Conservation (phyloP, 2,113 vertebrate genomes). For the Protobothrops flavoviridis region DNA sequence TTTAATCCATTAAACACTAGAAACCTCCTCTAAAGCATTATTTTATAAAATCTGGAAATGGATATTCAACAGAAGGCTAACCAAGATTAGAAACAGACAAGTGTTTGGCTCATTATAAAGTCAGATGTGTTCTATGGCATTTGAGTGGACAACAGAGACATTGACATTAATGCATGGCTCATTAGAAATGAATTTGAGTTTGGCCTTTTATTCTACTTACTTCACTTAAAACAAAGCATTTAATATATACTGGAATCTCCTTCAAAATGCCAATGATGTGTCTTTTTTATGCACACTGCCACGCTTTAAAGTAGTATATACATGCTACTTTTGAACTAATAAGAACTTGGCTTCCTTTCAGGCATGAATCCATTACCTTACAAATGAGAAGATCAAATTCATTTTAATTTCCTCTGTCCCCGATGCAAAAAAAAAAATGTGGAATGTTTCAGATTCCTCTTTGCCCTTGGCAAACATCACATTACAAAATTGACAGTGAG, state of each 20-base stretch:
- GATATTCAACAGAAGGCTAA: conserved; percentile 72
- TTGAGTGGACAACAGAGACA: conserved; percentile 71
- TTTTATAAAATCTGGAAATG: conserved; percentile 68
- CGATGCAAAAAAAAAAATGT: conserved; percentile 18
- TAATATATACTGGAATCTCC: conserved; percentile 45
- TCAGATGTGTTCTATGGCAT: conserved; percentile 72
- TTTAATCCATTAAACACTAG: conserved; percentile 58
- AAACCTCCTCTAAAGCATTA: conserved; percentile 36
- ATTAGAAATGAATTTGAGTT: conserved; percentile 69
- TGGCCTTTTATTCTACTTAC: conserved; percentile 59
- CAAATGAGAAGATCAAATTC: conserved; percentile 27
- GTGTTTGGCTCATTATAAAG: conserved; percentile 73
- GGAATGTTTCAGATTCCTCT: conserved; percentile 14
- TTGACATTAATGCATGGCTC: conserved; percentile 68
- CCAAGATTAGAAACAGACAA: conserved; percentile 70
- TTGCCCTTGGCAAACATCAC: conserved; percentile 22
- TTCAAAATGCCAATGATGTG: conserved; percentile 49
- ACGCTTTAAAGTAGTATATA: conserved; percentile 39
- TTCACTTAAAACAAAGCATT: conserved; percentile 63
- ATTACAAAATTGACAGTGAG: conserved; percentile 26
- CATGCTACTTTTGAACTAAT: conserved; percentile 39
- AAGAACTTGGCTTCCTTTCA: conserved; percentile 22
- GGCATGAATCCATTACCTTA: conserved; percentile 31
- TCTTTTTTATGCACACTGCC: conserved; percentile 41
- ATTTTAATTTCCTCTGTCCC: conserved; percentile 29